Percentiles rank a stretch among this genome's conserved stretches.
These are phyloP conservation scores for Drosophila prolongata DNA, from an alignment of 2,888 invertebrate species.

Conservation along the genomic window DNA sequence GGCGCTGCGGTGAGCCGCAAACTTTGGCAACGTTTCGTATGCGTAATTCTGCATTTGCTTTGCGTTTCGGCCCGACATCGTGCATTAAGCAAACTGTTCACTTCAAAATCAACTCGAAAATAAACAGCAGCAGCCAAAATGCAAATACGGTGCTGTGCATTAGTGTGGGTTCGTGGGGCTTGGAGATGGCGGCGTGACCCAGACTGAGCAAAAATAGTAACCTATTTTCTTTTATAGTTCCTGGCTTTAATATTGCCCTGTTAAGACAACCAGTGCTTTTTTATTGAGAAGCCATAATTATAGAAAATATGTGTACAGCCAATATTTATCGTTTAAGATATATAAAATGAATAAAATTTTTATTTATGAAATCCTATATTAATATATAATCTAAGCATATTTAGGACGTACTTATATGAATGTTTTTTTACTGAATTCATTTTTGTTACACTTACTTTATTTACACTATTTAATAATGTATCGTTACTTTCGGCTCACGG, in stretches of 20 bases:
- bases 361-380: too few species aligned
- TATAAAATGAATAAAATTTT: too few species aligned
- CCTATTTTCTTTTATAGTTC: background rate
- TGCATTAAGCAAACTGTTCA: constrained; percentile 80
- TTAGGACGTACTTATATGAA: too few species aligned
- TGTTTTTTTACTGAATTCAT: too few species aligned
- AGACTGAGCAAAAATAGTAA: background rate
- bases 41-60: constrained; percentile 72
- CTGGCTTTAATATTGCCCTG: too few species aligned
- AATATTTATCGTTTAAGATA: too few species aligned
- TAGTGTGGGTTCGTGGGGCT: constrained; percentile 15
- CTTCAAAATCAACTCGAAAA: constrained; percentile 80
- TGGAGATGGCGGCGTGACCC: constrained; percentile 17
- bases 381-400: too few species aligned
- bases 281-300: too few species aligned
- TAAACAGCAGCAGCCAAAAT: constrained; percentile 69
- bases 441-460: too few species aligned
- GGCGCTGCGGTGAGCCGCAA: constrained; percentile 63
- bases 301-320: too few species aligned
- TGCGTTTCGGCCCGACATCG: constrained; percentile 52
- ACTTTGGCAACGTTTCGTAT: constrained; percentile 71
- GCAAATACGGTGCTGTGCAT: constrained; percentile 43
- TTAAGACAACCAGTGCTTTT: too few species aligned
- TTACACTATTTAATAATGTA: too few species aligned
- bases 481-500: background rate